Evolutionary conservation across 1,140 invertebrate genomes (phyloP), one percentile per base, ranked within the genome.

Genomic region (Drosophila kepulauana): DNA sequence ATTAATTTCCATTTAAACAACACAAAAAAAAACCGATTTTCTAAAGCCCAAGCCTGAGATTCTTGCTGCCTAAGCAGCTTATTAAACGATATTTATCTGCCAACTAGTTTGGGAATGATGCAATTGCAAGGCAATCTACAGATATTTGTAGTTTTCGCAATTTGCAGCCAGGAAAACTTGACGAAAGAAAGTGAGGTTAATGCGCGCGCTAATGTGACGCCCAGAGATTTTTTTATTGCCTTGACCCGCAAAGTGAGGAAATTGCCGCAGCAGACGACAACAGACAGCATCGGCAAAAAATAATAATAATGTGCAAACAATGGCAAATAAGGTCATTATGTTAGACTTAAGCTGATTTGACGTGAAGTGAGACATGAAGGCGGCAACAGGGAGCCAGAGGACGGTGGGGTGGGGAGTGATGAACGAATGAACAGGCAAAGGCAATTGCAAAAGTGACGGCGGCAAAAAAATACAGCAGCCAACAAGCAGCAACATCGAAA

Each of bases 291-390:
- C 74, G 66, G 66, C 82, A 61, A 82, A 79, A 75, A 81, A 82
- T 78, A 82, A 82, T 88, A 88, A 88, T 89, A 88, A 88, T 85
- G 75, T 89, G 78, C 85, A 88, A 72, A 89, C 85, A 81, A 82
- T 89, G 78, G 81, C 80, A 81, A 89, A 88, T 88, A 90, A 89
- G 85, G 85, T 88, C 75, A 88, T 88, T 88, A 88, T 81, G 84
- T 75, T 72, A 71, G 71, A 85, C 48, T 88, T 90, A 88, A 89
- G 85, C 81, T 59, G 86, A 85, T 88, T 88, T 89, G 81, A 81
- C 75, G 74, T 72, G 66, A 54, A 49, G 71, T 45, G 25, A n/a
- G 38, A 28, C 13, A 20, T 20, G 10, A 1, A 10, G 54, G 10
- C 38, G 35, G 28, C 8, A 54, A 58, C 41, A 54, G 63, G 48